A percentile compares a stretch with the other conserved stretches of the same genome.
Conservation (phyloP, 2,113 vertebrate species). For the Elaphurus davidianus region DNA sequence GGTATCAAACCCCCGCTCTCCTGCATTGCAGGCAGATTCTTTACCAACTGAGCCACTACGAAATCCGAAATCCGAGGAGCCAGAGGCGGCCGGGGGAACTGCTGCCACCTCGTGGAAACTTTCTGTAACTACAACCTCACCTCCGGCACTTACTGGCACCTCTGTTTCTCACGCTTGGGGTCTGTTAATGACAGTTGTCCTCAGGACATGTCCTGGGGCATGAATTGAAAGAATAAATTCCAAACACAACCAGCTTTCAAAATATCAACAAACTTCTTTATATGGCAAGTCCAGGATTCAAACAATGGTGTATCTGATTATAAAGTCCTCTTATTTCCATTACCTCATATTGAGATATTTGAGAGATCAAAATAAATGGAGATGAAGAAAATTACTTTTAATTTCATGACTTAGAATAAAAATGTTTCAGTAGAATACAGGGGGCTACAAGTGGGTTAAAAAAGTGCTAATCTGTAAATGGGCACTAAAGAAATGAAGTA, state of each 20-base stretch:
- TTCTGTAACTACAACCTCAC: not conserved
- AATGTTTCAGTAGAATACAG: not conserved
- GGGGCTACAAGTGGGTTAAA: not conserved
- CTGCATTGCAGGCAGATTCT: not conserved
- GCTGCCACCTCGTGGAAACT: not conserved
- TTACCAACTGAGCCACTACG: not conserved
- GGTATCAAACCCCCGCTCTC: not conserved
- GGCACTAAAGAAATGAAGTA: not conserved
- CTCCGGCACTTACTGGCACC: not conserved
- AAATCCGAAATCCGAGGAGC: not conserved
- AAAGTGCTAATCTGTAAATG: not conserved
- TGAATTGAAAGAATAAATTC: not conserved
- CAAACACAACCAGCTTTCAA: not conserved
- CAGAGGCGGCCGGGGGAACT: not conserved
- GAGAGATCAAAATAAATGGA: not conserved
- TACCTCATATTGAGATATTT: not conserved
- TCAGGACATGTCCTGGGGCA: not conserved
- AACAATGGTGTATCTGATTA: not conserved
- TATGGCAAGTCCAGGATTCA: not conserved
- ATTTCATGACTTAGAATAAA: not conserved
- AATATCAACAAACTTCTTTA: not conserved
- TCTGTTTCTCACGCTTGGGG: not conserved
- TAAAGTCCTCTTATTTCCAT: not conserved
- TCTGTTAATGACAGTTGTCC: not conserved
- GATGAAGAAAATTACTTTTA: not conserved